Evolutionary conservation across 2,888 invertebrate species (phyloP), one percentile per base, ranked within the genome.

Genomic region (Mylabris sibirica): DNA sequence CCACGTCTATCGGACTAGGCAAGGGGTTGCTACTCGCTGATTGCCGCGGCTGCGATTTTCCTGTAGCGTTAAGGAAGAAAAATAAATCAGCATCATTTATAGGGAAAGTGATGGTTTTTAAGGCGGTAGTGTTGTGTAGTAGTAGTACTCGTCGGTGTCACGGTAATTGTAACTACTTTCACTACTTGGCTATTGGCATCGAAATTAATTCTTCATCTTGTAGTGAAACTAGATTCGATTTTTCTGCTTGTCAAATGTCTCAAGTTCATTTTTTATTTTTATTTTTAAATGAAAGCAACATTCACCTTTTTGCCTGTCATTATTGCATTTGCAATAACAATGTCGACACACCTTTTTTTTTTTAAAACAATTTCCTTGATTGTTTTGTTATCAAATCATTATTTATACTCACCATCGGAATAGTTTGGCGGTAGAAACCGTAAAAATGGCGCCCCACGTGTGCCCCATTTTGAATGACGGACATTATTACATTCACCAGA

Each of bases 401-500:
- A 30, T 12, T 12, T 12, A 38, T 11, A 79, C 88, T 89, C 87
- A 93, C 92, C 91, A 83, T 94, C 92, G 59, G 89, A 88, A 82
- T 96, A 95, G 69, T 89, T 89, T 0, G 94, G 89, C 3, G 90
- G 88, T 72, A 95, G 81, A 20, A 93, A 85, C 73, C 95, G 88
- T 44, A 93, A 85, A 83, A 94, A 93, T 4, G 93, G 89, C 64
- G 93, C 93, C 9, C 93, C 93, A 41, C 94, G 87, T 65, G 92
- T 89, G 1, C 96, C 96, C 94, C 95, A 95, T 30, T 90, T 90
- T 1, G 94, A 89, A 82, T 94, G 93, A 53, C 94, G 87, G 1
- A 96, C 92, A 81, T 97, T 97, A 85, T 97, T 97, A 85, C 97
- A 97, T 79, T 92, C 91, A 0, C 95, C 96, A 60, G 92, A 92